Conservation (phyloP, 2,113 vertebrate species). For the Myotis lucifugus region DNA sequence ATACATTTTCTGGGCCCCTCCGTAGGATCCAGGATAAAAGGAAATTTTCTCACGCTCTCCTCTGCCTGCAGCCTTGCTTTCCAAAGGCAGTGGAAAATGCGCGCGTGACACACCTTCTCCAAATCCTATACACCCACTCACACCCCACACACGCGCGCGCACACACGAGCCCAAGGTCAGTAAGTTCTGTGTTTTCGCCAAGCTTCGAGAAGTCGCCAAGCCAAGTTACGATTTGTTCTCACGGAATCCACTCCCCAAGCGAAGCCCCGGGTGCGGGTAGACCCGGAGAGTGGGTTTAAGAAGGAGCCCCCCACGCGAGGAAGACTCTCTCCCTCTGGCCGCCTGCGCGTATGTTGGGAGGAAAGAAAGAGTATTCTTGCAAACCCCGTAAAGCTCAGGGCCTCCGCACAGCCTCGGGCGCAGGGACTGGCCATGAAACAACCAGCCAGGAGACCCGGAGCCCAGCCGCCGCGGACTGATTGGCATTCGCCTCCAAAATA, state of each 20-base stretch:
- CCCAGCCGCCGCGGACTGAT: neutral
- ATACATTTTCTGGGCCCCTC: neutral
- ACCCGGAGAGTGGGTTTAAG: neutral
- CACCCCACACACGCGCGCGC: neutral
- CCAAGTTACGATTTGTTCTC: neutral
- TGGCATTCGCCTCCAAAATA: conserved; percentile 11
- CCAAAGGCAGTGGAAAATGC: neutral
- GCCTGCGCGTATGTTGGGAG: neutral
- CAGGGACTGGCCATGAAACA: neutral
- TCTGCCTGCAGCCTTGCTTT: conserved; percentile 7
- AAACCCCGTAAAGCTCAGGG: neutral
- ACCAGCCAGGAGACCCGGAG: neutral
- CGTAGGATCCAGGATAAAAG: neutral
- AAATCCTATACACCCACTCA: neutral
- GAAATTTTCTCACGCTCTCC: neutral
- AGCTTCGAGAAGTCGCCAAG: neutral
- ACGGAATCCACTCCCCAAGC: neutral
- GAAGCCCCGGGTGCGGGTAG: neutral
- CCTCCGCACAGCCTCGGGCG: neutral
- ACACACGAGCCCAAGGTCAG: neutral
- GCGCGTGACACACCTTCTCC: neutral
- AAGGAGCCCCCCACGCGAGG: neutral
- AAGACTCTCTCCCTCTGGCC: neutral
- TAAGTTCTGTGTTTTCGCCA: neutral
- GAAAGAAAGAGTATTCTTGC: neutral